Conservation (phyloP, 2,888 invertebrate species). For the Oxytorus armatus region DNA sequence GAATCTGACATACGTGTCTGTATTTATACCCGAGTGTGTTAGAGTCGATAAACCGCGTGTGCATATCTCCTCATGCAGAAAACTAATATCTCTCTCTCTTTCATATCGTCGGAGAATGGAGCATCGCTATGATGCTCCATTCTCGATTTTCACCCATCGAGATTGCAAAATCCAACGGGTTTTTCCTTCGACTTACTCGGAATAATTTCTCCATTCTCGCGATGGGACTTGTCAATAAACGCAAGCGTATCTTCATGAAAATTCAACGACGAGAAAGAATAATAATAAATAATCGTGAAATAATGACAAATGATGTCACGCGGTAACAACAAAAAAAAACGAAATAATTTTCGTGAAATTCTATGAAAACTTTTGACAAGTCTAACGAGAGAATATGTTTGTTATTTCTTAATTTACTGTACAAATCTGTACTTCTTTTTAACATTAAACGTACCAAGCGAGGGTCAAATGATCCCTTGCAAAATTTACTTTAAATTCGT, state of each 20-base stretch:
- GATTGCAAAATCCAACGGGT: conserved; percentile 33
- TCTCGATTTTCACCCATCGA: conserved; percentile 15
- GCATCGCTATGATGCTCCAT: conserved; percentile 16
- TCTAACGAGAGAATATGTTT: too few species aligned
- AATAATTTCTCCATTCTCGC: conserved; percentile 24
- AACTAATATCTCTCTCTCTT: conserved; percentile 20
- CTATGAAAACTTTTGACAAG: too few species aligned
- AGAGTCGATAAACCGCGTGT: conserved; percentile 31
- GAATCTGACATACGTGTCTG: neutral
- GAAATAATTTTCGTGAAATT: neutral
- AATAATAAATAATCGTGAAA: too few species aligned
- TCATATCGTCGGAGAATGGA: too few species aligned
- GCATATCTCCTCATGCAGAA: too few species aligned
- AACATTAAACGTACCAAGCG: too few species aligned
- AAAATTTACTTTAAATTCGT: too few species aligned
- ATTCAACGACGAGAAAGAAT: too few species aligned
- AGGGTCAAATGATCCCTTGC: too few species aligned
- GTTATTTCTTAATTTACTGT: too few species aligned
- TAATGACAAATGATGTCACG: neutral
- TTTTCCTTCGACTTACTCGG: conserved; percentile 15
- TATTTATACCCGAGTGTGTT: neutral
- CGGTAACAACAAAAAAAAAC: neutral
- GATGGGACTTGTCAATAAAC: neutral
- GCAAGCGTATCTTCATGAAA: too few species aligned
- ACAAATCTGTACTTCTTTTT: too few species aligned